Conservation (phyloP, 2,797 vertebrate genomes). For the Chelon auratus region DNA sequence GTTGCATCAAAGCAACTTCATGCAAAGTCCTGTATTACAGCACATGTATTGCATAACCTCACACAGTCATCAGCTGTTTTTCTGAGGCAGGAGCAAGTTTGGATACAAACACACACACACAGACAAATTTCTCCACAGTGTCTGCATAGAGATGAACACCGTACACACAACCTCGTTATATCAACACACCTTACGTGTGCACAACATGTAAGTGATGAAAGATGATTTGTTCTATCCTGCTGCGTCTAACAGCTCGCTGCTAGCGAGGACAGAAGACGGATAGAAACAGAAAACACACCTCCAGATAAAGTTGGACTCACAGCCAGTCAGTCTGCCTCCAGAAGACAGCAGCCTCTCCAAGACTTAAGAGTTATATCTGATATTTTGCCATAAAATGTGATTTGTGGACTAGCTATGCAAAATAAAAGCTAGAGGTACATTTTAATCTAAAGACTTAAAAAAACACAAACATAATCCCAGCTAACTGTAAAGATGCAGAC, state of each 20-base stretch:
- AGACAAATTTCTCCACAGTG: constrained; percentile 11
- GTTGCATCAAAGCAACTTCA: constrained; percentile 52
- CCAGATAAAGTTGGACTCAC: background rate
- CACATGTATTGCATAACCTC: constrained; percentile 56
- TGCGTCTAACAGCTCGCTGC: background rate
- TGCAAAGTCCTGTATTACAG: constrained; percentile 58
- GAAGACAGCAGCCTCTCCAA: background rate
- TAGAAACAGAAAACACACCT: background rate
- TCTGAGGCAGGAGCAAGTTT: background rate
- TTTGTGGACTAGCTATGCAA: background rate
- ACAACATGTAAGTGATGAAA: constrained; percentile 32
- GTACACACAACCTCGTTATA: constrained; percentile 27
- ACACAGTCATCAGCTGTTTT: constrained; percentile 14
- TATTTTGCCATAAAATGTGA: background rate
- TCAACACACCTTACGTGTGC: constrained; percentile 41
- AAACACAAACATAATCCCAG: background rate
- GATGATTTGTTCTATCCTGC: constrained; percentile 12
- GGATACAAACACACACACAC: background rate
- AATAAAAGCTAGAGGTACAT: background rate
- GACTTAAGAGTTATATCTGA: background rate
- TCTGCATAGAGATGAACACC: constrained; percentile 10
- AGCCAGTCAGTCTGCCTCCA: background rate
- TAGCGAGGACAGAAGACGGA: background rate
- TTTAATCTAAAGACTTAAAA: background rate
- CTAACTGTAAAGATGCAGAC: background rate